Percentiles rank a stretch among this genome's conserved stretches.
Conservation (phyloP, 2,888 invertebrate genomes). For the Agelastica alni region DNA sequence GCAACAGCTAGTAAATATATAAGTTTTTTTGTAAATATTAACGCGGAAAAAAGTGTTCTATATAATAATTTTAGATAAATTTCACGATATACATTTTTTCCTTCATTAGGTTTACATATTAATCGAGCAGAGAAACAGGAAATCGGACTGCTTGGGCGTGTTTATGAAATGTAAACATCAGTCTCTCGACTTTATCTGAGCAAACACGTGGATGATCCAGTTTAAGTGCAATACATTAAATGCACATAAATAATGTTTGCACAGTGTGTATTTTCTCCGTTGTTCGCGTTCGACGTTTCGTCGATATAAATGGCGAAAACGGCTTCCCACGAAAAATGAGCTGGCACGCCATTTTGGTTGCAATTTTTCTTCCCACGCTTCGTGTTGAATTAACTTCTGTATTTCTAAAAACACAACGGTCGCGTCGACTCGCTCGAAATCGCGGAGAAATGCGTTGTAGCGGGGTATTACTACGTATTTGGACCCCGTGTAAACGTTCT, state of each 20-base stretch:
- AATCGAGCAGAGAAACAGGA: too few species aligned
- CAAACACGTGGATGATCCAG: background rate
- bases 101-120: too few species aligned
- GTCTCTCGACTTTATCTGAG: background rate
- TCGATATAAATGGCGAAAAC: slow-evolving; percentile 24
- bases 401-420: slow-evolving; percentile 17
- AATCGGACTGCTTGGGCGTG: slow-evolving; percentile 1
- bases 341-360: slow-evolving; percentile 29
- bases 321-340: slow-evolving; percentile 28
- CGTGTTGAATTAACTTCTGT: slow-evolving; percentile 14
- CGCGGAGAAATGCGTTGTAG: slow-evolving; percentile 11
- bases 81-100: too few species aligned
- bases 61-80: too few species aligned
- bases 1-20: too few species aligned
- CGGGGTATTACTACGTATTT: slow-evolving; percentile 19
- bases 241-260: background rate
- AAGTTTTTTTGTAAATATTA: too few species aligned
- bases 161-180: slow-evolving; percentile 1
- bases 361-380: slow-evolving; percentile 26
- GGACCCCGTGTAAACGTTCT: background rate
- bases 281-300: background rate
- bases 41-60: too few species aligned
- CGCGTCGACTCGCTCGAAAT: slow-evolving; percentile 6
- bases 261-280: too few species aligned
- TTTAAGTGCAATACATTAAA: background rate